A percentile compares a stretch with the other conserved stretches of the same genome.
These are phyloP conservation scores for Mobula hypostoma DNA, from an alignment of 2,113 vertebrate genomes.

Conservation along the genomic window DNA sequence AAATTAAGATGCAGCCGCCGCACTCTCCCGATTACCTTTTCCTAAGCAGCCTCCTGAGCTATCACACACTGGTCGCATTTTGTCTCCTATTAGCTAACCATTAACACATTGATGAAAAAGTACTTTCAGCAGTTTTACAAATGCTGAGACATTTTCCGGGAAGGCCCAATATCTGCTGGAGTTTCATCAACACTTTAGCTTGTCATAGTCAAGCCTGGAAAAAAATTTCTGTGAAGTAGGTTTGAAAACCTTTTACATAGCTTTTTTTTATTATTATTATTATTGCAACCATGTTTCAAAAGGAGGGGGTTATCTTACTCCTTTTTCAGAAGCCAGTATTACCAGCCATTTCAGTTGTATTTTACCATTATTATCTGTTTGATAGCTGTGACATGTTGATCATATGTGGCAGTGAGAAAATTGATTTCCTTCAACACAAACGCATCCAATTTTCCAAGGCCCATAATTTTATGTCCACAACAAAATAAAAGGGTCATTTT, in stretches of 20 bases:
- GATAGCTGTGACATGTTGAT: constrained; percentile 82
- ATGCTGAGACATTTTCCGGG: constrained; percentile 54
- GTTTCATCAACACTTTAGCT: constrained; percentile 54
- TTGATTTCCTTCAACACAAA: constrained; percentile 94
- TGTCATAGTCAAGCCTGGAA: constrained; percentile 50
- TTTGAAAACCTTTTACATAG: constrained; percentile 42
- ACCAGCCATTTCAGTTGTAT: constrained; percentile 67
- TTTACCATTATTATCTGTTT: constrained; percentile 75
- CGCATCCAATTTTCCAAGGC: constrained; percentile 91
- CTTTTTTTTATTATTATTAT: constrained; percentile 39
- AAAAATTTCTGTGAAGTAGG: constrained; percentile 39
- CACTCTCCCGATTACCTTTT: constrained; percentile 53
- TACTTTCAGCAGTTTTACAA: constrained; percentile 54
- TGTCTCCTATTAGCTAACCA: constrained; percentile 65
- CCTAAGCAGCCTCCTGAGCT: constrained; percentile 65
- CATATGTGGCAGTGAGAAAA: constrained; percentile 88
- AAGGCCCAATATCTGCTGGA: constrained; percentile 53
- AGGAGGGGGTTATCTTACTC: constrained; percentile 47
- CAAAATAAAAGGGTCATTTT: constrained; percentile 99
- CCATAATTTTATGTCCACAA: constrained; percentile 98
- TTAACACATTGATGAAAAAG: constrained; percentile 65
- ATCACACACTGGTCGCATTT: constrained; percentile 57
- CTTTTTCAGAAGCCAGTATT: constrained; percentile 57
- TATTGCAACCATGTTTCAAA: constrained; percentile 45
- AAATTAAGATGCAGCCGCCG: constrained; percentile 63